phyloP scores from a whole-genome alignment of 2,797 vertebrate genomes.

The Enoplosus armatus region DNA sequence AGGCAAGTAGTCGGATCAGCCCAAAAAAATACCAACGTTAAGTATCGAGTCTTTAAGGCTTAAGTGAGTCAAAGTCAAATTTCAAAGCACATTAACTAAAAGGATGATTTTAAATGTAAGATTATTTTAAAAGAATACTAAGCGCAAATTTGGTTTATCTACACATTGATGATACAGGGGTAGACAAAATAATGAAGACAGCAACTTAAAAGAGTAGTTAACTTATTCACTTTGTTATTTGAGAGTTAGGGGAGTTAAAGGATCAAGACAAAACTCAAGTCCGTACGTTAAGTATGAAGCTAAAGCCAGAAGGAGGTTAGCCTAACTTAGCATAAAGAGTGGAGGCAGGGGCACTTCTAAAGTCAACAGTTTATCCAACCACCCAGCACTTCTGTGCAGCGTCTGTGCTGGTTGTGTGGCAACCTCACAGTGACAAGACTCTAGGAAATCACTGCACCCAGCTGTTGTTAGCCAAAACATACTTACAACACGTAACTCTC shows the following conservation, averaged over 20 bases:
- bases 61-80: background rate
- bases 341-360: too few species aligned
- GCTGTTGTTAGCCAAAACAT: background rate
- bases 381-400: background rate
- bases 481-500: background rate
- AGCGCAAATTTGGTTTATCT: background rate
- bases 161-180: background rate
- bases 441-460: background rate
- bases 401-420: background rate
- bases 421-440: background rate
- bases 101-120: background rate
- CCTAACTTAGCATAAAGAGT: too few species aligned
- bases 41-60: background rate
- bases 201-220: background rate
- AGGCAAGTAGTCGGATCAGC: conserved; percentile 4
- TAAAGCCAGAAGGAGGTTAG: background rate
- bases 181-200: background rate
- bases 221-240: background rate
- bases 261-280: background rate
- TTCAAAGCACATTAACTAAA: conserved; percentile 11
- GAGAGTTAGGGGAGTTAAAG: background rate
- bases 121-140: background rate
- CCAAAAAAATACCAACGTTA: background rate
- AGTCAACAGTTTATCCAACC: background rate
- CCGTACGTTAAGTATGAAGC: background rate